Base-by-base conservation (phyloP, 2,113 vertebrate genomes). In the Spea bombifrons region DNA sequence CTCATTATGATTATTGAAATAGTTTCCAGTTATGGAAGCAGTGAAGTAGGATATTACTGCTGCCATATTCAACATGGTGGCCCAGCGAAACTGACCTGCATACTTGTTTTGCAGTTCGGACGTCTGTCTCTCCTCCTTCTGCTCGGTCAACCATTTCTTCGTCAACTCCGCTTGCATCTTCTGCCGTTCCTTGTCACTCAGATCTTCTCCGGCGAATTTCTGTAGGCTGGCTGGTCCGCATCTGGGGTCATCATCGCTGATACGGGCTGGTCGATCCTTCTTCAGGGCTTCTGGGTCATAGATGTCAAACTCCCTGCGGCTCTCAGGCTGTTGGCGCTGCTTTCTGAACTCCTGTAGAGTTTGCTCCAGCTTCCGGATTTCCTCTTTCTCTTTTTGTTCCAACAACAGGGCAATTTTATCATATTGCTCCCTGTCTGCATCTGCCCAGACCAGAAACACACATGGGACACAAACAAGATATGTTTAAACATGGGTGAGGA, bases 151-250 rank as follows among this genome's bases (percentile, higher is more conserved):
- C 88, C 84, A 89, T 3, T 67, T 67, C 15, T 86, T 84, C 12
- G 90, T 80, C 87, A 95, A 91, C 49, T 93, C 86, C 80, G 75
- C 88, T 86, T 95, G 94, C 47, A 86, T 87, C 82, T 63, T 88
- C 55, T 52, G 69, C 49, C 84, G 76, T 9, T 63, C 66, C 8
- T 59, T 1, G 3, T 70, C 75, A 3, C 70, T 61, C 3, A 70
- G 70, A 16, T 94, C 91, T 71, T 95, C 92, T 0, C 93, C 91
- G n/a, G 80, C 30, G 76, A 96, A 88, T 45, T 71, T 88, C 2
- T 91, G 91, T 50, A 90, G 78, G 75, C 89, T 90, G 86, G 84
- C 64, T 0, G 78, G 81, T 7, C 85, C 85, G 53, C 8, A 82
- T 17, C 50, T 45, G 15, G 78, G 16, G 47, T 82, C 78, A 0